Evolutionary conservation across 1,140 invertebrate species (phyloP), one percentile per base, ranked within the genome.

Genomic region (Lutraria rhynchaena): DNA sequence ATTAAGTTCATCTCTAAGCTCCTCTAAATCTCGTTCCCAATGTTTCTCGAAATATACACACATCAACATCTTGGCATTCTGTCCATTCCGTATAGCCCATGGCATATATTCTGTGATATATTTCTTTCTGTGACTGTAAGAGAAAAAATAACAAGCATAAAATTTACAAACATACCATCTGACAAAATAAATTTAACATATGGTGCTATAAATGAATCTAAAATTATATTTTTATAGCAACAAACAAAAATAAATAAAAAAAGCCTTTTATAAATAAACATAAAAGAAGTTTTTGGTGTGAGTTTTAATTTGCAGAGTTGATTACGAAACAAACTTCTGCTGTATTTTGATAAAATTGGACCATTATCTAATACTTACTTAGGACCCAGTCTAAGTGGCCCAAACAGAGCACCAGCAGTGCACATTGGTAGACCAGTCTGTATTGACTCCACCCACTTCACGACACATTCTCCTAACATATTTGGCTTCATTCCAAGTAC

Each of bases 401-500:
- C 93, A 88, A 93, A 92, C 33, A 93, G 71, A 13, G 91, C 92
- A 7, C 89, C 93, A 0, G 90, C 29, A 22, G 89, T 81, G 87
- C 93, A 93, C 92, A 93, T 92, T 9, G 93, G 93, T 22, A 93
- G 85, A n/a, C 92, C 91, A 11, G 92, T 91, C 81, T 93, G 93
- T 24, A 99, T 94, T 9, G 95, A 98, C 95, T 99, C 99, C 71
- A 99, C 94, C 97, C 98, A 99, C 93, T 99, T 99, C 5, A 99
- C 96, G 9, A 96, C 95, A 22, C 99, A 97, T 94, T 98, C 96
- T 60, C 95, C 94, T 15, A 91, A 93, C 97, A 99, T 99, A 89
- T 97, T 98, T 9, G 98, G 99, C 19, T 97, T 97, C 97, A 99
- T 98, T 73, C 95, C 95, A 37, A 99, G 93, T 9, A 97, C 92